Base-by-base conservation (phyloP, 2,113 vertebrate species). In the Murina feae region DNA sequence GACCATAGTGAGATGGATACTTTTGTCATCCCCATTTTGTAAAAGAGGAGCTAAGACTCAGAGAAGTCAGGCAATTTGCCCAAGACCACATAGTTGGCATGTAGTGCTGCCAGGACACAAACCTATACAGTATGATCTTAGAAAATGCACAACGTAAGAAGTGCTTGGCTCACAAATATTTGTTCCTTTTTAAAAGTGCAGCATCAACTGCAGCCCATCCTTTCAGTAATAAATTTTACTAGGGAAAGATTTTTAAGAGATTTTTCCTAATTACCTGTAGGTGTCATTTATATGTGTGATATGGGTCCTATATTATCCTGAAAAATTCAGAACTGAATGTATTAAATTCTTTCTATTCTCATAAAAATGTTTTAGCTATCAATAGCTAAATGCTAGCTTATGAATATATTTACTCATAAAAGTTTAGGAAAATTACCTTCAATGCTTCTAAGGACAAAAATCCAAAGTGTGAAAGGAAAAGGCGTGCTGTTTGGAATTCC, bases 401-500 rank as follows among this genome's bases (percentile, higher is more conserved):
- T 75, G 42, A 91, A 91, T 89, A 80, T 37, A 97, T 42, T 86
- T 90, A 93, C 21, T 95, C 53, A 85, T 30, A 92, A 51, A 94
- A 65, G 11, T 91, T 89, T 68, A 78, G 47, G 76, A 95, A 93
- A 95, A 80, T 98, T 98, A 99, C 99, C 99, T 99, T 99, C 95
- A 99, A 92, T 17, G 99, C 99, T 96, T 99, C 99, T 90, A 99
- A 98, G 0, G 99, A 99, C 86, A 99, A 98, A 97, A 99, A 99
- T 60, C 99, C 99, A 0, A 99, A 99, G 96, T 99, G 99, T 3
- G 99, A 99, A 82, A 99, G 99, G 97, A 99, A 99, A 58, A 99
- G 99, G 23, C 99, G 99, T 2, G 99, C 99, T 8, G 99, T 99
- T 97, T 99, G 99, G 98, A 99, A 99, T 97, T 99, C 99, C 98